Evolutionary conservation across 30 jellyfish, hydroid and myxozoan genomes (phyloP).

Genomic region (Rhopilema esculentum): DNA sequence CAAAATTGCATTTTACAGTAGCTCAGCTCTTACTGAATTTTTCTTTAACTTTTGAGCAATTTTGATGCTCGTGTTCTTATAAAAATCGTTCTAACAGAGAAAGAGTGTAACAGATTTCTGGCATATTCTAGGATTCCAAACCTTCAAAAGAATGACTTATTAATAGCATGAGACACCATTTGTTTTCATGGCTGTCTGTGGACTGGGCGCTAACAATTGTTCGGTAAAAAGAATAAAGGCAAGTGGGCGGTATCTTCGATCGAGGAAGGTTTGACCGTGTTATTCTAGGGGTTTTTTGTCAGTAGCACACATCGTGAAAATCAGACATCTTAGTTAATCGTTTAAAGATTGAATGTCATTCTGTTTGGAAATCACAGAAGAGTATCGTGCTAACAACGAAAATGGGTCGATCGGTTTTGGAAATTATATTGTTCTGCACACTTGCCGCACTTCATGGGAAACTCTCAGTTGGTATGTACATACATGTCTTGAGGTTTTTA

Average conservation of each 20-base stretch:
- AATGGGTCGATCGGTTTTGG: background rate
- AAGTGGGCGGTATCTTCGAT: background rate
- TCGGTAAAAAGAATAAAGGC: background rate
- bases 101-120: background rate
- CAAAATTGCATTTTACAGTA: too few species aligned
- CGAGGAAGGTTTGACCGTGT: background rate
- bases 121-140: background rate
- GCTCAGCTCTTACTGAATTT: too few species aligned
- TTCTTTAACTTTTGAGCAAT: too few species aligned
- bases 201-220: conserved; percentile 14
- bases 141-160: conserved; percentile 13
- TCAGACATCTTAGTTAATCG: background rate
- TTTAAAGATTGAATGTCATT: background rate
- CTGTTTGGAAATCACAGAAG: background rate
- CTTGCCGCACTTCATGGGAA: conserved; percentile 48
- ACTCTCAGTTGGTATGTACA: conserved; percentile 28
- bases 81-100: background rate
- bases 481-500: too few species aligned
- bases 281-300: background rate
- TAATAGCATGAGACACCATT: background rate
- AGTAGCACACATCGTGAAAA: background rate
- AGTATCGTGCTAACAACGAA: background rate
- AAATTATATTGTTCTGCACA: conserved; percentile 25
- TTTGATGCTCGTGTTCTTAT: too few species aligned
- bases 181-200: background rate